Evolutionary conservation across 2,113 vertebrate genomes (phyloP), one percentile per base, ranked within the genome.

Genomic region (Pseudorhombus dupliciocellatus): DNA sequence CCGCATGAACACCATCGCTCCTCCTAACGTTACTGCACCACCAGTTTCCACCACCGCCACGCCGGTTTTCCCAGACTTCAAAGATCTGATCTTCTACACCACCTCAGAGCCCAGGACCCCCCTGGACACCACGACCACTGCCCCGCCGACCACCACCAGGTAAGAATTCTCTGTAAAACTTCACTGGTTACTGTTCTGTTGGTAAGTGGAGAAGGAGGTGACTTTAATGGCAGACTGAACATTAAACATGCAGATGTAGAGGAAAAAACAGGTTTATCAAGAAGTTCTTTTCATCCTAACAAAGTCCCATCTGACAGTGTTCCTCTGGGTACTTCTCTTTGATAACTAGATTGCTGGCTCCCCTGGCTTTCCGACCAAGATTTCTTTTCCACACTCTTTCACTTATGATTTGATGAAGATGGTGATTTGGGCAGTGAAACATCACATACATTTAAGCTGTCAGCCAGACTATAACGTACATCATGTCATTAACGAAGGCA

Each of bases 1-100:
- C 67, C 85, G 79, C 30, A 90, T 94, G 85, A 90, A 90, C 92
- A 89, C 87, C 4, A 82, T 88, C 0, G 83, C 90, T 21, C 75
- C 88, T 11, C 75, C 73, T 20, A 88, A 73, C 22, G 10, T 31
- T 64, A 61, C 77, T 5, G 42, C 54, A 2, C n/a, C 76, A 54
- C 55, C 79, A 16, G 26, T 65, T 9, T 61, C 83, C 18, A 70
- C 21, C 0, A 62, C 75, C n/a, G 55, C 77, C 31, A 15, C 30
- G 0, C 64, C 83, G 65, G 22, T 77, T 44, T 25, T 77, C 48
- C 50, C 63, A 55, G 73, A 77, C 42, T 84, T 84, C 69, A 24
- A 80, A 7, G 88, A 86, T 79, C 69, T 87, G 80, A 67, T 87
- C 0, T 40, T 87, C 0, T 44, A 84, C 24, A 75, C 81, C 46